Evolutionary conservation across 2,888 invertebrate genomes (phyloP).

Genomic region (Geophilus truncorum): DNA sequence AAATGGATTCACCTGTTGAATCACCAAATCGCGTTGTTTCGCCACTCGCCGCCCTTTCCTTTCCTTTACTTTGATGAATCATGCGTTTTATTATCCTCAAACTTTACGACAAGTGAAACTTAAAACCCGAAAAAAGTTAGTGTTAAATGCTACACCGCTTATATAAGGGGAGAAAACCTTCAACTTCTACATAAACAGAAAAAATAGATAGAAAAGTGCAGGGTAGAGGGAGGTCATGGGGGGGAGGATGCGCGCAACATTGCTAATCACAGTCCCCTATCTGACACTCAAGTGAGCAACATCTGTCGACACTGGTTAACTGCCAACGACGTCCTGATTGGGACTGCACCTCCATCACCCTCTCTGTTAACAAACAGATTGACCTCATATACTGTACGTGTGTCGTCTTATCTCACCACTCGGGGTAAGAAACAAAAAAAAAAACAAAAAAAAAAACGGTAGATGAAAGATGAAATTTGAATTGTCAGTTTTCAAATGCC

Average conservation of each 20-base stretch:
- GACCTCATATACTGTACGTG: not conserved
- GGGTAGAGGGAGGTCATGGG: not conserved
- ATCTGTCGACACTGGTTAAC: conserved; percentile 27
- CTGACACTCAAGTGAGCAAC: conserved; percentile 25
- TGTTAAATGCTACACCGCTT: not conserved
- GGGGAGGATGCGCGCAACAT: not conserved
- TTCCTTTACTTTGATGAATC: not conserved
- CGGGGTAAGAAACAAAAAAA: not conserved
- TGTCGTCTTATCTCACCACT: conserved; percentile 8
- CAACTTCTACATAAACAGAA: not conserved
- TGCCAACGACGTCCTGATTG: conserved; percentile 25
- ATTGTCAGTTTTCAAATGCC: not conserved
- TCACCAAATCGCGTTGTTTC: not conserved
- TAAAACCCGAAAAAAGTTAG: not conserved
- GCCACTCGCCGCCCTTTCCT: not conserved
- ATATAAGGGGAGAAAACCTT: not conserved
- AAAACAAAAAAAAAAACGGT: no score
- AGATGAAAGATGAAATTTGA: no score
- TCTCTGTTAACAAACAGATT: not conserved
- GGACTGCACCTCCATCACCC: not conserved
- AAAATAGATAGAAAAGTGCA: not conserved
- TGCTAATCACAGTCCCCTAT: conserved; percentile 22
- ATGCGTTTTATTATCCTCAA: not conserved
- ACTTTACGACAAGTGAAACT: conserved; percentile 8
- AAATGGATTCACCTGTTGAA: conserved; percentile 13